Percentiles rank a stretch among this genome's conserved stretches.
phyloP scores from a whole-genome alignment of 2,888 invertebrate species.

The Fragum fragum region DNA sequence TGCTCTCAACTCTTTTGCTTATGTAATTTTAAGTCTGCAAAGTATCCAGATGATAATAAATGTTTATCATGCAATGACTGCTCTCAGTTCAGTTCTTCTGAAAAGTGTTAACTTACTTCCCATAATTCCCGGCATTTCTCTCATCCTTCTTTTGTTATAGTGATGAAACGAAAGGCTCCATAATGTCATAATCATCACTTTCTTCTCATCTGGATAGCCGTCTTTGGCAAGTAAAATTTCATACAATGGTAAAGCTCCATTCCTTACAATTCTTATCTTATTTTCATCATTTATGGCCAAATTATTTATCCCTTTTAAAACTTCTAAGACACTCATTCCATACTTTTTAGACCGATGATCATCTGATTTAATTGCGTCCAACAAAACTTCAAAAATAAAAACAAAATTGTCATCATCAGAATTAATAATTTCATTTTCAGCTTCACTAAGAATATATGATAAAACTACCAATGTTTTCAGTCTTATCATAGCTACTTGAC shows the following conservation, averaged over 20 bases:
- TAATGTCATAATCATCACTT: constrained; percentile 77
- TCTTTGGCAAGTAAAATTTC: constrained; percentile 40
- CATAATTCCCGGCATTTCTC: constrained; percentile 74
- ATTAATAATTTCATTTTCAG: constrained; percentile 80
- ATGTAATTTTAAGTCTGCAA: too few relatives aligned
- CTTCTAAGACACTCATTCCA: constrained; percentile 83
- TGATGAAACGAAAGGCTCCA: constrained; percentile 84
- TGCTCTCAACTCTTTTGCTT: too few relatives aligned
- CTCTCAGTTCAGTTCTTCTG: too few relatives aligned
- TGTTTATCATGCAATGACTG: too few relatives aligned
- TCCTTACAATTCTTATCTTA: constrained; percentile 79
- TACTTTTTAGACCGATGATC: constrained; percentile 81
- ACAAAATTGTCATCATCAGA: constrained; percentile 78
- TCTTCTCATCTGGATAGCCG: constrained; percentile 73
- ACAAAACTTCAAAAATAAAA: constrained; percentile 82
- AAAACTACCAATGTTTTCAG: constrained; percentile 83
- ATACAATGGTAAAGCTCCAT: constrained; percentile 76
- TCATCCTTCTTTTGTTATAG: constrained; percentile 77
- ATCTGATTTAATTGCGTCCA: constrained; percentile 77
- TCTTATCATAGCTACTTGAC: constrained; percentile 74
- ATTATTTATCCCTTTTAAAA: constrained; percentile 81
- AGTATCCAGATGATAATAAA: too few relatives aligned
- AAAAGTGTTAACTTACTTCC: constrained; percentile 71
- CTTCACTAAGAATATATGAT: constrained; percentile 82
- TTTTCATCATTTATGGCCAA: constrained; percentile 81